Conservation (phyloP, 2,888 invertebrate genomes). For the Spialia ferax region DNA sequence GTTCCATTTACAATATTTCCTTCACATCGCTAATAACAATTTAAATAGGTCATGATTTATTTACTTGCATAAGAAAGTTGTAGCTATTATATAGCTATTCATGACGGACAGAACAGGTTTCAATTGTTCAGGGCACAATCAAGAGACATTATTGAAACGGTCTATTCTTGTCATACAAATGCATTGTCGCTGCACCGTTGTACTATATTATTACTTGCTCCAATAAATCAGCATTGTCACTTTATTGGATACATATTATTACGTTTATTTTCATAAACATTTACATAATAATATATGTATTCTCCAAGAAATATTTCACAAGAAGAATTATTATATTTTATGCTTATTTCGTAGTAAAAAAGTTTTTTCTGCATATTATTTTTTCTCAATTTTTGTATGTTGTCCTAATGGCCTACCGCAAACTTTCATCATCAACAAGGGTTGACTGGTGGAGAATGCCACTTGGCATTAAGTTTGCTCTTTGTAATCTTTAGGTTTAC, state of each 20-base stretch:
- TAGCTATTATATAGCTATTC: neutral
- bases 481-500: too few species aligned
- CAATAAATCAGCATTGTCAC: neutral
- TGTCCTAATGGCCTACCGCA: too few species aligned
- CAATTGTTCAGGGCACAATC: conserved; percentile 3
- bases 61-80: neutral
- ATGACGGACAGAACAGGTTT: conserved; percentile 1
- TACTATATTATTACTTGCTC: neutral
- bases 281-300: too few species aligned
- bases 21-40: neutral
- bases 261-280: neutral
- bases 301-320: neutral
- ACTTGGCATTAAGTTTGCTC: too few species aligned
- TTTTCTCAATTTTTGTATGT: too few species aligned
- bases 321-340: too few species aligned
- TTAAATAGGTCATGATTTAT: neutral
- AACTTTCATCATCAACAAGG: too few species aligned
- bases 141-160: neutral
- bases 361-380: too few species aligned
- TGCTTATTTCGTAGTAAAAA: too few species aligned
- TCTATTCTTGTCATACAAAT: conserved; percentile 4
- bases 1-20: neutral
- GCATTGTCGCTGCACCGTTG: conserved; percentile 6
- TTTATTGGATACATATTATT: neutral
- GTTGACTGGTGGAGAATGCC: too few species aligned